Base-by-base conservation (phyloP, 2,888 invertebrate species). In the Tipula confusa region DNA sequence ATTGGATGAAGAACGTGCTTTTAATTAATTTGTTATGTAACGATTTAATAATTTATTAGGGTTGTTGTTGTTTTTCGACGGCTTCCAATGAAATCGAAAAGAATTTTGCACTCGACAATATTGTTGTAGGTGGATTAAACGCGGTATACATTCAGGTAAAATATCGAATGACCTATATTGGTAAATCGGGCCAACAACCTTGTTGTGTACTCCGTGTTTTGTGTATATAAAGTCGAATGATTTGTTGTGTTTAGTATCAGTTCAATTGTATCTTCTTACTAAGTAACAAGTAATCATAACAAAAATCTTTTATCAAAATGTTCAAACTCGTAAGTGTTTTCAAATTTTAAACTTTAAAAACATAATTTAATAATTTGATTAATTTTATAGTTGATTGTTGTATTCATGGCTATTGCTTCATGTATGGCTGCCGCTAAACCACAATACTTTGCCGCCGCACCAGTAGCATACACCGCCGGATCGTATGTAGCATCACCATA, bases 361-460 rank as follows among this genome's bases (percentile, higher is more conserved):
- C 5, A 43, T 6, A 29, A 28, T 28, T 24, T 36, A 48, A 33
- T 80, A 2, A 81, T 29, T 83, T 80, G 29, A 31, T 28, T 79
- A 1, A 7, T 38, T 18, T 24, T 29, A 29, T 18, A 79, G 31
- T 36, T 83, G 13, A 38, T 29, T 38, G 29, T 64, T 31, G 33
- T 84, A 36, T 64, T 84, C 15, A 82, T 84, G 33, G 85, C 85
- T 29, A 84, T 84, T 24, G 83, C 64, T 24, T 64, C 64, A 64
- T 64, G 64, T 79, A 84, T 84, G 28, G 79, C 84, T n/a, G 83
- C 85, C 24, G 84, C 85, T 18, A 82, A 82, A 38, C 84, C 82
- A 29, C 33, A 82, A 9, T 83, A 85, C 43, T 84, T 86, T 38
- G 84, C 84, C 79, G 83, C 85, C n/a, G 82, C 85, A 64, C 84